phyloP scores from a whole-genome alignment of 1,140 invertebrate genomes.

The Phortica variegata region DNA sequence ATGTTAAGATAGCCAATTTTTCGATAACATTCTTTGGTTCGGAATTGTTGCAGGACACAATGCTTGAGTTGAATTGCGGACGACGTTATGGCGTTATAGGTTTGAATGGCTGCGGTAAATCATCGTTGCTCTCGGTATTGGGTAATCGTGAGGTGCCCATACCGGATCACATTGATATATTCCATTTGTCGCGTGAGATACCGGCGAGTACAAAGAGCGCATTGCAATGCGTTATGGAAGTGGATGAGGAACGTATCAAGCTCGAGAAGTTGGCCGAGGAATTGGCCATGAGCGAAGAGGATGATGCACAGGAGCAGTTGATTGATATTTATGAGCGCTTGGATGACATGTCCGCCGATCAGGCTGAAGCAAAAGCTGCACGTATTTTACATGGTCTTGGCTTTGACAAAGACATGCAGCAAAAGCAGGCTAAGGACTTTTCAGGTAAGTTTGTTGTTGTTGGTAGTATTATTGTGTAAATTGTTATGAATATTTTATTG shows the following conservation, averaged over 20 bases:
- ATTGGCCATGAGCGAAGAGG: slow-evolving; percentile 82
- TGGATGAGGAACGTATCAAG: slow-evolving; percentile 89
- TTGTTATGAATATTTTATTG: not conserved
- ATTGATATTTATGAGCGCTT: slow-evolving; percentile 98
- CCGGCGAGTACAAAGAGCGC: slow-evolving; percentile 91
- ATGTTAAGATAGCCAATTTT: slow-evolving; percentile 96
- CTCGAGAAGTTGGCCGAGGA: slow-evolving; percentile 93
- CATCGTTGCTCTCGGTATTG: slow-evolving; percentile 86
- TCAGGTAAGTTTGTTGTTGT: slow-evolving; percentile 65
- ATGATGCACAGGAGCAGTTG: slow-evolving; percentile 92
- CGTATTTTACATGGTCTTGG: slow-evolving; percentile 96
- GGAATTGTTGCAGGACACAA: slow-evolving; percentile 93
- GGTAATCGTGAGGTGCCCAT: slow-evolving; percentile 95
- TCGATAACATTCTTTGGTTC: slow-evolving; percentile 97
- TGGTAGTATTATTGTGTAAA: slow-evolving; percentile 56
- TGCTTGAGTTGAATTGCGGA: slow-evolving; percentile 95
- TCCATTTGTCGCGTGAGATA: slow-evolving; percentile 95
- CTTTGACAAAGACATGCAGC: slow-evolving; percentile 93
- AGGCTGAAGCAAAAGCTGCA: slow-evolving; percentile 90
- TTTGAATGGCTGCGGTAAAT: slow-evolving; percentile 95
- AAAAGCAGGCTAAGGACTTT: slow-evolving; percentile 89
- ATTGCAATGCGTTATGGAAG: slow-evolving; percentile 96
- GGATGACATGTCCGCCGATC: slow-evolving; percentile 95
- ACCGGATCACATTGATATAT: slow-evolving; percentile 97
- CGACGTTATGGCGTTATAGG: slow-evolving; percentile 95